Base-by-base conservation (phyloP, 2,113 vertebrate genomes). In the Mola mola region DNA sequence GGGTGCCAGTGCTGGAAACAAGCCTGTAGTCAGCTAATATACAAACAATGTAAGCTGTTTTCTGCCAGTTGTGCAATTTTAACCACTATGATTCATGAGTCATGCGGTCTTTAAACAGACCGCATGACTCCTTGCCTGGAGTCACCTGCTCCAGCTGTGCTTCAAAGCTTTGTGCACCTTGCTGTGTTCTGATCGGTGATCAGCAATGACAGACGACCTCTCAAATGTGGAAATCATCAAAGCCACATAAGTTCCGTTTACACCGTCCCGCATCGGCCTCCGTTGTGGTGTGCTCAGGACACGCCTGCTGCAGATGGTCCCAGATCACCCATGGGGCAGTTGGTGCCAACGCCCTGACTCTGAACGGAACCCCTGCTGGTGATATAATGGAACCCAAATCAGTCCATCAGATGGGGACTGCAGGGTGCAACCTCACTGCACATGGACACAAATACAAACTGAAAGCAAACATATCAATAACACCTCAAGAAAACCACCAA, bases 331-430 rank as follows among this genome's bases (percentile, higher is more conserved):
- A 71, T 82, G 43, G 70, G 71, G 79, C 29, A 19, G 66, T 16
- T 41, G 66, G 63, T 78, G 80, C 62, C 77, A 60, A 57, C 52
- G 67, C 10, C 34, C 48, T 22, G 6, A 56, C 49, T 80, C 55
- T 85, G 70, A 82, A 68, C 72, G 56, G 72, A 79, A 63, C 49
- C 63, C 86, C 85, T 5, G 43, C 84, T 52, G 72, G 69, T 44
- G 43, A 75, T 51, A 75, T 87, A 86, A 87, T 79, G 76, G 72
- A 87, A 82, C 78, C 73, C 55, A 84, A 86, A 88, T 83, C 81
- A 84, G 79, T 66, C 75, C 76, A 81, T 83, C 86, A 87, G 82
- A 83, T 51, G 66, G 64, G 62, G 78, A 87, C 83, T 87, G 80
- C 84, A 58, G 87, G 84, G 70, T 71, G 31, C 67, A 86, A 72